Evolutionary conservation across 2,797 vertebrate genomes (phyloP).

Genomic region (Tangara arthus): DNA sequence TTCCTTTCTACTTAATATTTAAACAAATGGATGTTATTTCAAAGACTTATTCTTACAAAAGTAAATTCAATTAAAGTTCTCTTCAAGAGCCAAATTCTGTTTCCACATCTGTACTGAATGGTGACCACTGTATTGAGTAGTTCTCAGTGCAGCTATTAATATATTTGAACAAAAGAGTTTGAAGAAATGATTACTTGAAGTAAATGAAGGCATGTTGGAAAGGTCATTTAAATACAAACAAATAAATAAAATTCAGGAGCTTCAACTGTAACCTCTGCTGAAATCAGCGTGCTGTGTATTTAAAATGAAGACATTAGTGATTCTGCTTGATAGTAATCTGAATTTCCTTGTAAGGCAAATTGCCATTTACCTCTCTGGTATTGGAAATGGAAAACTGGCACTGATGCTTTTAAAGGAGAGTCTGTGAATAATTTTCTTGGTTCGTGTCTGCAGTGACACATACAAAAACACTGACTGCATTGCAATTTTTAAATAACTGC

Average conservation of each 20-base stretch:
- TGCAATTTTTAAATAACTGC: neutral
- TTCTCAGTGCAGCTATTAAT: neutral
- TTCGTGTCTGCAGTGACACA: neutral
- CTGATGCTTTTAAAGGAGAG: neutral
- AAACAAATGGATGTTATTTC: neutral
- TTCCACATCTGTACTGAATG: neutral
- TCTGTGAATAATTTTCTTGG: neutral
- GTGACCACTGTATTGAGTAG: neutral
- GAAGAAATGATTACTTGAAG: neutral
- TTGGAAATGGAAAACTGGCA: neutral
- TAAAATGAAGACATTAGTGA: neutral
- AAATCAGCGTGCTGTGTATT: neutral
- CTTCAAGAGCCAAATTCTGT: neutral
- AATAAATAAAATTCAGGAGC: neutral
- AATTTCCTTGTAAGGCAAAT: neutral
- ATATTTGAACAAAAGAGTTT: neutral
- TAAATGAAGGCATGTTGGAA: neutral
- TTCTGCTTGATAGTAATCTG: neutral
- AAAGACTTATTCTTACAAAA: neutral
- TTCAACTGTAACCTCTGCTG: neutral
- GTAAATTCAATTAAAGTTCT: neutral
- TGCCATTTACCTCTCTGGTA: neutral
- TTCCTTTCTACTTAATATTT: neutral
- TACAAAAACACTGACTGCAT: neutral
- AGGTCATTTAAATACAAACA: neutral